phyloP scores from a whole-genome alignment of 2,113 vertebrate genomes.

The Arothron firmamentum region DNA sequence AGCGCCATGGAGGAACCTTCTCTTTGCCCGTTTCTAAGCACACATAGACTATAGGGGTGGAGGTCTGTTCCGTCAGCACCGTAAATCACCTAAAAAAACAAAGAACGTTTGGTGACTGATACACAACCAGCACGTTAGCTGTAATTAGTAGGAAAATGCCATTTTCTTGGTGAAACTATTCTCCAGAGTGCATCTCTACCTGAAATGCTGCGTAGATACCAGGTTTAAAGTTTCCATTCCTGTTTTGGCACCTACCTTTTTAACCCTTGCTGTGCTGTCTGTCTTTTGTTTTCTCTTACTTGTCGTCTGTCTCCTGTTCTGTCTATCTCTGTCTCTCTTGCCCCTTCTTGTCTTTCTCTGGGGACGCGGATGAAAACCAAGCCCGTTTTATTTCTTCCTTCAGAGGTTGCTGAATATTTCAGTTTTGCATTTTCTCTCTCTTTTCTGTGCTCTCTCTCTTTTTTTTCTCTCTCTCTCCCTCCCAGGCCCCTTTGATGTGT shows the following conservation, averaged over 20 bases:
- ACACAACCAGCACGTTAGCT: no score
- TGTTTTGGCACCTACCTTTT: neutral
- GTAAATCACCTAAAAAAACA: no score
- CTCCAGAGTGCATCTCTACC: no score
- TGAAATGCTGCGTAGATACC: no score
- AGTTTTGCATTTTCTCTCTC: constrained; percentile 84
- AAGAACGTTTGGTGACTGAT: no score
- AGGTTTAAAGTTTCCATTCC: no score
- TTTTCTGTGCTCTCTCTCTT: constrained; percentile 77
- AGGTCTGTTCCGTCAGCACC: no score
- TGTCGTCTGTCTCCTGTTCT: constrained; percentile 58
- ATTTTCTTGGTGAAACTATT: no score
- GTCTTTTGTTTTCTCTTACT: constrained; percentile 58
- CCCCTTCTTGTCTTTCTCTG: constrained; percentile 40
- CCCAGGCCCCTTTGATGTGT: constrained; percentile 83
- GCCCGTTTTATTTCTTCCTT: constrained; percentile 74
- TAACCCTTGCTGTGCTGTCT: constrained; percentile 24
- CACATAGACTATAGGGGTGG: no score
- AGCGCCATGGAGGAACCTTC: no score
- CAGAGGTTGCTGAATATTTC: constrained; percentile 90
- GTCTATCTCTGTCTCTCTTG: constrained; percentile 29
- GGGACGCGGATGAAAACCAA: constrained; percentile 65
- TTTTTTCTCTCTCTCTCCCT: constrained; percentile 52
- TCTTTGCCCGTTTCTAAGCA: no score
- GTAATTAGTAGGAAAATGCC: no score